Base-by-base conservation (phyloP, 2,888 invertebrate species). In the Rhagonycha fulva region DNA sequence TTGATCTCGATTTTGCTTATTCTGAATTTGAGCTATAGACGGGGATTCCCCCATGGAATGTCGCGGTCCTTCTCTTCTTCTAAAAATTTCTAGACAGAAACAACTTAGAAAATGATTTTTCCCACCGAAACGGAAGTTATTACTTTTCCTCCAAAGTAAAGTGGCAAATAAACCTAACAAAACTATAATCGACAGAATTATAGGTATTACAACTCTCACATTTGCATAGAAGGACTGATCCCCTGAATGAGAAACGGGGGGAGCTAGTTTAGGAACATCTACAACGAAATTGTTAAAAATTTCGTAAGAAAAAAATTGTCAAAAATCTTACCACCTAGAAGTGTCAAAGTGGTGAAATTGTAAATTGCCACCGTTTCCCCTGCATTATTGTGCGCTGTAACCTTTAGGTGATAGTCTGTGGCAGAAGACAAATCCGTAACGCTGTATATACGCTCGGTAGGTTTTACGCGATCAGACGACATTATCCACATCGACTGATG, bases 351-450 rank as follows among this genome's bases (percentile, higher is more conserved):
- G 28, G 95, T 95, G 86, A 96, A 95, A 88, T 96, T 95, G 85
- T 96, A 96, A 11, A 95, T 89, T 0, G 95, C 95, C 68, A 93
- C 91, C 1, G 95, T 95, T 78, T 94, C 94, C 0, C 96, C 96
- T 0, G 96, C 96, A 87, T 96, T 95, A 87, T 96, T 96, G 86
- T 95, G 94, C 0, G 96, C 96, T 0, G 93, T 94, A 78, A 95
- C 93, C 79, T 92, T 91, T 9, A 94, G 88, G 76, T 93, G 92
- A 85, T 95, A 94, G 83, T 92, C 93, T 0, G 94, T 93, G 63
- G 94, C 94, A 0, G 96, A 93, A 77, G 92, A 90, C 30, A 96
- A 89, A 71, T 95, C 95, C 47, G 92, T 90, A 74, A 96, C 92
- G 81, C 95, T 95, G 87, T 93, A 95, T 62, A 94, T 94, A 74